Conservation (phyloP, 1,140 invertebrate species). For the Muscidifurax raptorellus region DNA sequence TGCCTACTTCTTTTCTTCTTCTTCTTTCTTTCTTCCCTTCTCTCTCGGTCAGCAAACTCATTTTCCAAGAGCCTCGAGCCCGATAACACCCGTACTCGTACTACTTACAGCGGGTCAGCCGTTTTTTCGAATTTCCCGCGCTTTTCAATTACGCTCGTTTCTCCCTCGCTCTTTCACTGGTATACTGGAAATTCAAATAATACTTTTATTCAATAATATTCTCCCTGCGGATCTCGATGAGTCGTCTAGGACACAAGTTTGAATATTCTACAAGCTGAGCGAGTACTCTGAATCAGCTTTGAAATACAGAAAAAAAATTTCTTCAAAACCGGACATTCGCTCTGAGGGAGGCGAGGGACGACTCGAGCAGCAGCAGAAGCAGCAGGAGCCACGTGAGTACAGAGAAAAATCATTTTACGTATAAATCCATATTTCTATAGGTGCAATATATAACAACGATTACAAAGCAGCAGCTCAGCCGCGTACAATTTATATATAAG, state of each 20-base stretch:
- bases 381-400: constrained; percentile 44
- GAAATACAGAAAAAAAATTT: neutral
- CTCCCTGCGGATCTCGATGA: constrained; percentile 1
- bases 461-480: neutral
- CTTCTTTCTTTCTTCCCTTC: neutral
- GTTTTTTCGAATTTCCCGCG: neutral
- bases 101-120: constrained; percentile 17
- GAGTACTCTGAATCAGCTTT: neutral
- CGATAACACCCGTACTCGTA: constrained; percentile 5
- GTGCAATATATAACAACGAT: neutral
- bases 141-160: neutral
- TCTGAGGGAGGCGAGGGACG: neutral
- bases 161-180: neutral
- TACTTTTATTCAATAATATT: neutral
- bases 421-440: neutral
- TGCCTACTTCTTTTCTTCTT: neutral
- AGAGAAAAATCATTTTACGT: neutral
- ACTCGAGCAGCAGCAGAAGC: neutral
- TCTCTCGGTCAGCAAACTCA: neutral
- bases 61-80: neutral
- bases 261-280: neutral
- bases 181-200: neutral
- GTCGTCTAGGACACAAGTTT: constrained; percentile 35
- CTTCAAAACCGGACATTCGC: too few species aligned
- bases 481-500: neutral